Evolutionary conservation across 2,113 vertebrate species (phyloP), one percentile per base, ranked within the genome.

Genomic region (Spheniscus mendiculus): DNA sequence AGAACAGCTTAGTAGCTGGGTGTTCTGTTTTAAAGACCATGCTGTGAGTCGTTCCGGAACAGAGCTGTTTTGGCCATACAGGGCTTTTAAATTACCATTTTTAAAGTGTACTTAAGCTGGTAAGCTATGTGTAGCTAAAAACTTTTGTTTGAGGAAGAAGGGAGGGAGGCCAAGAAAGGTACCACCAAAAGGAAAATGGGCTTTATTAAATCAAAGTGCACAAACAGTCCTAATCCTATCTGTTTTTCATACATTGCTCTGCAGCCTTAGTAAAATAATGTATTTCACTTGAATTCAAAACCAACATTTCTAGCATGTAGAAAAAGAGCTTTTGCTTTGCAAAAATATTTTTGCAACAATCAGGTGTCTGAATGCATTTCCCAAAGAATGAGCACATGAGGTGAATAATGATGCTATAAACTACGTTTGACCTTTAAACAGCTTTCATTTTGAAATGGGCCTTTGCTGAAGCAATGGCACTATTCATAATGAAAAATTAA

Each of bases 21-120:
- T 92, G 79, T 97, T 96, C 95, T 95, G 88, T 96, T 96, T 93
- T 92, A 95, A 88, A 96, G 69, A 59, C 71, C 97, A 97, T 80
- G 79, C 88, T 97, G 97, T 67, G 97, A 95, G 82, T 93, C 52
- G 80, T 96, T 97, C 97, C 95, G 93, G 96, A 97, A 98, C 87
- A 94, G 91, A 98, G 76, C 71, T 96, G 73, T 92, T 96, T 94
- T 97, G 94, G 82, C 96, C 96, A 92, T 94, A 93, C 80, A 58
- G 84, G 83, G 73, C 89, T 96, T 94, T 94, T 80, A 96, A 97
- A 97, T 97, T 97, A 97, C 71, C 95, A 91, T 97, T 98, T 97
- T 97, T 87, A 91, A 97, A 96, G 82, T 86, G 88, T 95, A 94
- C 93, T 97, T 93, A 93, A 97, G 94, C 98, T 96, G 87, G 93